These are phyloP conservation scores for Amphipoea lucens DNA, from an alignment of 2,888 invertebrate species.

Conservation along the genomic window DNA sequence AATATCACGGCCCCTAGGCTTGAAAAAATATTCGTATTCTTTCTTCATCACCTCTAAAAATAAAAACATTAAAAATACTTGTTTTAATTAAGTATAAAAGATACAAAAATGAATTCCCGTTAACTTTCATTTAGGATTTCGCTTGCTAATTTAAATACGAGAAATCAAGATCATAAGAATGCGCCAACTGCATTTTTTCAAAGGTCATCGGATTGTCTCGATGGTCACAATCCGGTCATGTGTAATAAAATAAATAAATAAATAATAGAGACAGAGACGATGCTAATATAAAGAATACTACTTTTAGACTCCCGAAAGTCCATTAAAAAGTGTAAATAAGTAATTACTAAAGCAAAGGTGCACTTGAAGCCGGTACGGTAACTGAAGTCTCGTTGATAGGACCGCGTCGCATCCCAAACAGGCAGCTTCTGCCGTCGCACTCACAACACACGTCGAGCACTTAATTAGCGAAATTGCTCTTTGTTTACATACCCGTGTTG, in stretches of 20 bases:
- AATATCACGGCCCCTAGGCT: slow-evolving; percentile 5
- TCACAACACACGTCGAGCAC: slow-evolving; percentile 76
- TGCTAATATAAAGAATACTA: background rate
- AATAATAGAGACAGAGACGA: too few relatives aligned
- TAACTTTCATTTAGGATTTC: slow-evolving; percentile 9
- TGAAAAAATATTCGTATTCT: background rate
- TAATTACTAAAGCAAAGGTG: slow-evolving; percentile 19
- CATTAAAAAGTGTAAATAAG: slow-evolving; percentile 30
- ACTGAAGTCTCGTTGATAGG: slow-evolving; percentile 73
- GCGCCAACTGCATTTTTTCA: slow-evolving; percentile 42
- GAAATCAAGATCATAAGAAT: slow-evolving; percentile 30
- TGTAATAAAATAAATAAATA: background rate
- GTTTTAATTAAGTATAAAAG: background rate
- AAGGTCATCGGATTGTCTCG: slow-evolving; percentile 31
- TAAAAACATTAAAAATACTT: background rate
- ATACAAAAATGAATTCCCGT: background rate
- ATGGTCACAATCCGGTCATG: background rate
- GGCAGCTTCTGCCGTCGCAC: slow-evolving; percentile 70
- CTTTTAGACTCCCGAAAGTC: slow-evolving; percentile 1
- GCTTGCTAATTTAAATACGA: slow-evolving; percentile 1
- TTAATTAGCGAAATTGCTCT: slow-evolving; percentile 86
- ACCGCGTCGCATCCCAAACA: slow-evolving; percentile 76
- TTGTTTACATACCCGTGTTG: slow-evolving; percentile 80
- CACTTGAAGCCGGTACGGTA: slow-evolving; percentile 58
- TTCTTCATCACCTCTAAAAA: background rate